Base-by-base conservation (phyloP, 2,797 vertebrate species). In the Artibeus jamaicensis region DNA sequence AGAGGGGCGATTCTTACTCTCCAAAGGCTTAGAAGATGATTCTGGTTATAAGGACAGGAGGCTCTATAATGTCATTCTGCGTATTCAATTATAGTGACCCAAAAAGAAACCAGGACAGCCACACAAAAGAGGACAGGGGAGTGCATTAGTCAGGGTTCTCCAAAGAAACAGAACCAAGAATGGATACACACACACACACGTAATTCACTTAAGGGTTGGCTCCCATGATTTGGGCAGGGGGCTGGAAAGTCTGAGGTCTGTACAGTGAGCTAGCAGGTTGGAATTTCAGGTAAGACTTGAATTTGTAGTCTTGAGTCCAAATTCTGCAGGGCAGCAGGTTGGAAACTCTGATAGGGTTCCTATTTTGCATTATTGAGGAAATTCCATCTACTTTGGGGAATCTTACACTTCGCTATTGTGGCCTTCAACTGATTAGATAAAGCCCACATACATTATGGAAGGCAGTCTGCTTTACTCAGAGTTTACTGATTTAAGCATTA, bases 151-250 rank as follows among this genome's bases (percentile, higher is more conserved):
- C 46, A 74, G 46, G 37, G 26, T 87, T 88, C 18, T 87, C 87
- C 67, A 85, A 53, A 82, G 68, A 67, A 62, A 26, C 18, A 82
- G 48, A 81, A 59, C n/a, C 18, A 59, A 34, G 37, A 32, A 46
- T 10, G 34, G 18, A 32, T 18, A 48, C 4, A 24, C 26, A 29
- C 4, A 24, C 26, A 29, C 55, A n/a, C 1, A 16, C 10, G 0
- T 39, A 34, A 42, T 76, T 77, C 53, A 59, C 73, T 46, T 22
- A 95, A 46, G 53, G 48, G 32, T 1, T 24, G 24, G 21, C 4
- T 55, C 29, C 32, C 10, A 0, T 9, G 9, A 44, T 26, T 21
- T 10, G 0, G 6, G 16, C 18, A 2, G 2, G 50, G 0, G 9
- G 21, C 1, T 83, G 44, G 37, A 29, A 90, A 83, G 62, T 65